A percentile compares a stretch with the other conserved stretches of the same genome.
phyloP scores from a whole-genome alignment of 2,888 invertebrate genomes.

The Tricholauxania praeusta region DNA sequence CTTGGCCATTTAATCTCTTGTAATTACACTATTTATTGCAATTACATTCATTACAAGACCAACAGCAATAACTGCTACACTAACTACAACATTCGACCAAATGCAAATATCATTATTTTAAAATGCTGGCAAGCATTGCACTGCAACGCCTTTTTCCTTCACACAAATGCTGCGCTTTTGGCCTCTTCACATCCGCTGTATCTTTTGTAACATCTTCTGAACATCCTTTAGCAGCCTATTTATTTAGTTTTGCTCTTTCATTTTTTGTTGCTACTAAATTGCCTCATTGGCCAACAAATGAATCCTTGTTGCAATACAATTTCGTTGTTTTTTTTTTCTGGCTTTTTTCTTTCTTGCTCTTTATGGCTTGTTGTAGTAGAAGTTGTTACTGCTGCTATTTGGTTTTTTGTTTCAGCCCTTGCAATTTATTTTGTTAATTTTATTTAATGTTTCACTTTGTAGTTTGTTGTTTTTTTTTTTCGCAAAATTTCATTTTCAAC shows the following conservation, averaged over 20 bases:
- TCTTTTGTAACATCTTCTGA: neutral
- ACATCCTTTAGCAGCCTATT: neutral
- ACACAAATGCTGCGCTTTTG: neutral
- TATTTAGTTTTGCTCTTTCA: slow-evolving; percentile 9
- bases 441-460: slow-evolving; percentile 2
- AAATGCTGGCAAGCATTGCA: slow-evolving; percentile 4
- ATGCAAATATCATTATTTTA: slow-evolving; percentile 10
- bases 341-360: neutral
- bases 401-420: neutral
- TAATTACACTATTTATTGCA: slow-evolving; percentile 24
- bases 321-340: neutral
- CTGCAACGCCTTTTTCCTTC: neutral
- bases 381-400: neutral
- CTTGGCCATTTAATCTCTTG: slow-evolving; percentile 22
- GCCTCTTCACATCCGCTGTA: neutral
- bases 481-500: neutral
- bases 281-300: slow-evolving; percentile 46
- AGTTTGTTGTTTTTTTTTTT: neutral
- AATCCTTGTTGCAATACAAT: slow-evolving; percentile 5
- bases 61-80: slow-evolving; percentile 9
- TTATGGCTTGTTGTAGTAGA: too few species aligned
- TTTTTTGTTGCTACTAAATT: slow-evolving; percentile 46
- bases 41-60: slow-evolving; percentile 23
- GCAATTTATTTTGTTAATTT: neutral
- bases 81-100: neutral